Evolutionary conservation across 2,113 vertebrate species (phyloP).

Genomic region (Silurus asotus): DNA sequence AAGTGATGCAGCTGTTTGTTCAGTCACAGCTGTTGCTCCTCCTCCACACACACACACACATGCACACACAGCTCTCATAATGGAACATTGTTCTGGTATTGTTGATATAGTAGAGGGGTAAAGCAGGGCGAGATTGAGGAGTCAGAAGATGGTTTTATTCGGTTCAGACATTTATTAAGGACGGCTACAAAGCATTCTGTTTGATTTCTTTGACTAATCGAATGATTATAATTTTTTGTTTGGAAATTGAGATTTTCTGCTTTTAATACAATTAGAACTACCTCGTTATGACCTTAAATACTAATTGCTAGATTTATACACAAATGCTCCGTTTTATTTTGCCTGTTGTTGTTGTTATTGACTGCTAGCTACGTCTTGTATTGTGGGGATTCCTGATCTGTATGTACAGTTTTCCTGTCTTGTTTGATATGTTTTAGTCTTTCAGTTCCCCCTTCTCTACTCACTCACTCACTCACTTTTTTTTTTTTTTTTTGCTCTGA

Average conservation of each 20-base stretch:
- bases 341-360: background rate
- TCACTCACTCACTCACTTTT: background rate
- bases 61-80: slow-evolving; percentile 48
- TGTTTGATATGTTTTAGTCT: background rate
- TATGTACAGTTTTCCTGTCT: background rate
- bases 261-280: background rate
- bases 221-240: background rate
- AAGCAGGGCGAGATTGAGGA: background rate
- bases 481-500: slow-evolving; percentile 26
- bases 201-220: background rate
- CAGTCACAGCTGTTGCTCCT: slow-evolving; percentile 72
- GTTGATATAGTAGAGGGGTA: slow-evolving; percentile 50
- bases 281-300: background rate
- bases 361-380: background rate
- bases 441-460: background rate
- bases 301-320: background rate
- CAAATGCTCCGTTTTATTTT: background rate
- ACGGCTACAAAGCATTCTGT: background rate
- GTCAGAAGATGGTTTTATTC: background rate
- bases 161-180: background rate
- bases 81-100: slow-evolving; percentile 60
- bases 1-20: slow-evolving; percentile 74
- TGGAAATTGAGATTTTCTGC: background rate
- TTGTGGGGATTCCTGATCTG: background rate
- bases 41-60: slow-evolving; percentile 43